Percentiles rank a stretch among this genome's conserved stretches.
These are phyloP conservation scores for Hofmannophila pseudospretella DNA, from an alignment of 2,888 invertebrate genomes.

Conservation along the genomic window DNA sequence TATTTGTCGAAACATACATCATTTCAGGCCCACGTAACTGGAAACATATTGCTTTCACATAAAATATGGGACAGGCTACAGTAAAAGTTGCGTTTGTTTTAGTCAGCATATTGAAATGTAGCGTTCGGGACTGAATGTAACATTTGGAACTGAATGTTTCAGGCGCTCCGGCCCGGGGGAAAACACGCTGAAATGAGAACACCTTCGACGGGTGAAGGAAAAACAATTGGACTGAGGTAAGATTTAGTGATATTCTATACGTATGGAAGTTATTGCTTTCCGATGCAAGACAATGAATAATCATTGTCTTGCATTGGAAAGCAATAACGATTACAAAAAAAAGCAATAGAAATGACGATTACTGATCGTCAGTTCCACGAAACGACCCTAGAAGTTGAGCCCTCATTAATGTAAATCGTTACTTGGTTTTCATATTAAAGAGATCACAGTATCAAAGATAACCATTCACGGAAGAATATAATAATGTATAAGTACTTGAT, in stretches of 20 bases:
- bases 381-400: no score
- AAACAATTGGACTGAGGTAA: conserved; percentile 36
- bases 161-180: conserved; percentile 34
- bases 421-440: no score
- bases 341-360: no score
- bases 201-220: conserved; percentile 18
- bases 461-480: no score
- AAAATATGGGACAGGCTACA: conserved; percentile 43
- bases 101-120: conserved; percentile 63
- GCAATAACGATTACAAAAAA: no score
- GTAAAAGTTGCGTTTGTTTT: conserved; percentile 50
- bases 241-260: conserved; percentile 18
- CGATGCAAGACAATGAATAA: no score
- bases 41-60: conserved; percentile 42
- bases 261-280: not conserved
- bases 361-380: no score
- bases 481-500: no score
- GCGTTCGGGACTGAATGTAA: conserved; percentile 58
- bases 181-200: conserved; percentile 37
- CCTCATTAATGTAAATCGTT: no score
- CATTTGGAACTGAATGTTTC: conserved; percentile 58
- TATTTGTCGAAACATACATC: conserved; percentile 3
- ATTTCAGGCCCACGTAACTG: conserved; percentile 11
- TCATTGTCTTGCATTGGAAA: no score
- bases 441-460: no score